These are phyloP conservation scores for Temnothorax rugatulus DNA, from an alignment of 2,888 invertebrate genomes.

Conservation along the genomic window DNA sequence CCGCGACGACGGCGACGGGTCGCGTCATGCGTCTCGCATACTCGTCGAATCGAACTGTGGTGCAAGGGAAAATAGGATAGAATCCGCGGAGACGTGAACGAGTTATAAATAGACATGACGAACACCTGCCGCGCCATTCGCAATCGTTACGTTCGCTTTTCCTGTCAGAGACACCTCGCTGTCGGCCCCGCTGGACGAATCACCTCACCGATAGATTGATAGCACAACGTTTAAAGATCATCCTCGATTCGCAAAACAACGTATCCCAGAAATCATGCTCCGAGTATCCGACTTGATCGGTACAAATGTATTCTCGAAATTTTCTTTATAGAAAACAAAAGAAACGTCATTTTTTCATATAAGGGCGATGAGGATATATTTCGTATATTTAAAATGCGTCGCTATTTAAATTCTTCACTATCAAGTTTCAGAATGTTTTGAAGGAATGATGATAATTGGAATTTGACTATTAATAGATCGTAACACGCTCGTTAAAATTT, in stretches of 20 bases:
- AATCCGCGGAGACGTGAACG: constrained; percentile 48
- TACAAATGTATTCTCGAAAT: background rate
- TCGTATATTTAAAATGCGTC: background rate
- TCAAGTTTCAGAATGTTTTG: background rate
- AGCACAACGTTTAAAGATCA: background rate
- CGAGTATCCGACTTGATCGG: background rate
- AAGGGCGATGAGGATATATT: background rate
- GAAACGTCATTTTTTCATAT: background rate
- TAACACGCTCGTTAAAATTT: constrained; percentile 33
- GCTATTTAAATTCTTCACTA: background rate
- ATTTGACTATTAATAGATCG: constrained; percentile 39
- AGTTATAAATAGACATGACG: constrained; percentile 84
- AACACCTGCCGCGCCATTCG: constrained; percentile 84
- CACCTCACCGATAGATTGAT: constrained; percentile 7
- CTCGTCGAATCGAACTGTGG: constrained; percentile 38
- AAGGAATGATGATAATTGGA: constrained; percentile 10
- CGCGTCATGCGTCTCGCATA: constrained; percentile 24
- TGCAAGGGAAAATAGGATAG: constrained; percentile 64
- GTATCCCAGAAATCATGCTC: background rate
- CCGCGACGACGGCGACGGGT: background rate
- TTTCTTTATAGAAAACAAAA: background rate
- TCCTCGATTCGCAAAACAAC: background rate
- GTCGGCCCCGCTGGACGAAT: background rate
- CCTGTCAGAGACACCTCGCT: constrained; percentile 44
- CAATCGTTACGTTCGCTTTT: constrained; percentile 73